Evolutionary conservation across 2,113 vertebrate genomes (phyloP).

Genomic region (Antigone vipio): DNA sequence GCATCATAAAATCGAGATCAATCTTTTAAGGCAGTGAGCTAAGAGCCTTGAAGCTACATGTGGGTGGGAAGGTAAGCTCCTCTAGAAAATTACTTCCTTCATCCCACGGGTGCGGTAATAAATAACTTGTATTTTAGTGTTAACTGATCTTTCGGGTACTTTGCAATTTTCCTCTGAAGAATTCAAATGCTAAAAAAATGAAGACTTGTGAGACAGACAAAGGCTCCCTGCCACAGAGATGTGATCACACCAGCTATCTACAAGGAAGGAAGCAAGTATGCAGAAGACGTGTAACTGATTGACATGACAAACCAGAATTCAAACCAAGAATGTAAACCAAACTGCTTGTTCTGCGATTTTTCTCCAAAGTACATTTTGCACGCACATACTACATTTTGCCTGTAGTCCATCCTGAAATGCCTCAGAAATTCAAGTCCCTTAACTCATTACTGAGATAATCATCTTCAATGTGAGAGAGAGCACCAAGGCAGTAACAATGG

Average conservation of each 20-base stretch:
- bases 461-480: not conserved
- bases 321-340: not conserved
- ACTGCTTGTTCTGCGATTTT: not conserved
- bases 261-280: not conserved
- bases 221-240: not conserved
- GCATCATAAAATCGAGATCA: slow-evolving; percentile 47
- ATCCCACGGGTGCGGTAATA: not conserved
- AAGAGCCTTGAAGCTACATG: not conserved
- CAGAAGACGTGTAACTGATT: not conserved
- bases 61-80: not conserved
- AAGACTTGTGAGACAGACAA: not conserved
- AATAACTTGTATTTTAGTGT: not conserved
- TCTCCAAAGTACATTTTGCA: not conserved
- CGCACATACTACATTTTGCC: not conserved
- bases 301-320: not conserved
- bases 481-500: not conserved
- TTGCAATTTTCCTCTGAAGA: not conserved
- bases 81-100: not conserved
- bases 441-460: not conserved
- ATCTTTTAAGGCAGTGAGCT: slow-evolving; percentile 11
- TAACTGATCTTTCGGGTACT: not conserved
- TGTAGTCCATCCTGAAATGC: not conserved
- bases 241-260: not conserved
- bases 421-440: not conserved
- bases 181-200: not conserved